Evolutionary conservation across 1,140 invertebrate genomes (phyloP).

Genomic region (Prorops nasuta): DNA sequence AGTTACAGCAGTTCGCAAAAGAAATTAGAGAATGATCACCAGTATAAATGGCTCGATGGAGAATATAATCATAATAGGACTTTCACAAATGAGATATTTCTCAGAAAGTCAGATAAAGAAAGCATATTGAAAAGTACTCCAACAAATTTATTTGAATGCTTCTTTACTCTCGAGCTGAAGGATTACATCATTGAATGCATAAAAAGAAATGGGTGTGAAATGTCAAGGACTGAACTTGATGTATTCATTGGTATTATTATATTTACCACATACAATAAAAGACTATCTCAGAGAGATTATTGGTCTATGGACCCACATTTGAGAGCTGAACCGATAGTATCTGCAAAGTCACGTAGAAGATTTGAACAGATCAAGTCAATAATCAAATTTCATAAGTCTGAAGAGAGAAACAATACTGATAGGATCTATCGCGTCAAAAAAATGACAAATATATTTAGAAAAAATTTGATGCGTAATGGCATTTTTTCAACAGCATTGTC

Average conservation of each 20-base stretch:
- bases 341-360: slow-evolving; percentile 12
- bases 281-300: slow-evolving; percentile 19
- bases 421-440: neutral
- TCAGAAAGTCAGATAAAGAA: slow-evolving; percentile 2
- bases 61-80: neutral
- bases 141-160: slow-evolving; percentile 3
- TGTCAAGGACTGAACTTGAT: slow-evolving; percentile 6
- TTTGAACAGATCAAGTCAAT: slow-evolving; percentile 17
- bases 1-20: slow-evolving; percentile 1
- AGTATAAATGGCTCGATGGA: slow-evolving; percentile 2
- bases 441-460: neutral
- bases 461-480: slow-evolving; percentile 32
- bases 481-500: slow-evolving; percentile 47
- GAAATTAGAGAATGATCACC: slow-evolving; percentile 7
- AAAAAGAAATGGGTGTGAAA: slow-evolving; percentile 10
- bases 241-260: slow-evolving; percentile 10
- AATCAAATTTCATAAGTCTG: slow-evolving; percentile 14
- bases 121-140: slow-evolving; percentile 1
- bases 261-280: slow-evolving; percentile 12
- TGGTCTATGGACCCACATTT: slow-evolving; percentile 17
- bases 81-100: neutral
- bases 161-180: slow-evolving; percentile 2
- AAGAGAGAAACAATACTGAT: slow-evolving; percentile 7
- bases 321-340: slow-evolving; percentile 6
- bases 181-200: slow-evolving; percentile 4